Evolutionary conservation across 1,140 invertebrate species (phyloP).

Genomic region (Grapholita molesta): DNA sequence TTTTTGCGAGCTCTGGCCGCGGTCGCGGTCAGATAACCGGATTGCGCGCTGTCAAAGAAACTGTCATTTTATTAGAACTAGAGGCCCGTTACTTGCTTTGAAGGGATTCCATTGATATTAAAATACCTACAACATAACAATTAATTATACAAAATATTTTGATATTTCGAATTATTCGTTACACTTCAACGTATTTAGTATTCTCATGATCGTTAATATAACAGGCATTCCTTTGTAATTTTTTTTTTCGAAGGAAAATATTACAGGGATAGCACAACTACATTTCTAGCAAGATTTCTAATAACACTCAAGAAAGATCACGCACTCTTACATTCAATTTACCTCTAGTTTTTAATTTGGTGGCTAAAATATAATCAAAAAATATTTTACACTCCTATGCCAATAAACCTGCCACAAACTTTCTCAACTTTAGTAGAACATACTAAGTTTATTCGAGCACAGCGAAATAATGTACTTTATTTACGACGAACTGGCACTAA

Average conservation of each 20-base stretch:
- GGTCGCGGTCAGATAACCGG: slow-evolving; percentile 69
- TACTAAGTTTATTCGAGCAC: not conserved
- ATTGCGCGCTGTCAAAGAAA: slow-evolving; percentile 40
- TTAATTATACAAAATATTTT: too few relatives aligned
- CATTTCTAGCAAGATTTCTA: too few relatives aligned
- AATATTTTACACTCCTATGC: not conserved
- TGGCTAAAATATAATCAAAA: not conserved
- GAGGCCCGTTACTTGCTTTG: not conserved
- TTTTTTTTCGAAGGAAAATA: too few relatives aligned
- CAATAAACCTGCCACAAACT: not conserved
- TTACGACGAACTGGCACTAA: slow-evolving; percentile 48
- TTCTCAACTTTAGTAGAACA: not conserved
- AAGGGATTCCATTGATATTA: not conserved
- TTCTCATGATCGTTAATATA: too few relatives aligned
- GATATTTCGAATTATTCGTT: too few relatives aligned
- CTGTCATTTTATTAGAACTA: slow-evolving; percentile 24
- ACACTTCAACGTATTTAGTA: too few relatives aligned
- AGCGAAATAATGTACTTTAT: slow-evolving; percentile 19
- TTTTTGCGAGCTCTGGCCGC: slow-evolving; percentile 66
- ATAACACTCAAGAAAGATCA: too few relatives aligned
- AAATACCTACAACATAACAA: too few relatives aligned
- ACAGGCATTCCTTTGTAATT: too few relatives aligned
- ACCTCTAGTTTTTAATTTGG: too few relatives aligned
- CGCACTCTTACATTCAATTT: not conserved
- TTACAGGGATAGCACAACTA: too few relatives aligned